Base-by-base conservation (phyloP, 35 echinoderm and acorn worm species). In the Strongylocentrotus purpuratus region DNA sequence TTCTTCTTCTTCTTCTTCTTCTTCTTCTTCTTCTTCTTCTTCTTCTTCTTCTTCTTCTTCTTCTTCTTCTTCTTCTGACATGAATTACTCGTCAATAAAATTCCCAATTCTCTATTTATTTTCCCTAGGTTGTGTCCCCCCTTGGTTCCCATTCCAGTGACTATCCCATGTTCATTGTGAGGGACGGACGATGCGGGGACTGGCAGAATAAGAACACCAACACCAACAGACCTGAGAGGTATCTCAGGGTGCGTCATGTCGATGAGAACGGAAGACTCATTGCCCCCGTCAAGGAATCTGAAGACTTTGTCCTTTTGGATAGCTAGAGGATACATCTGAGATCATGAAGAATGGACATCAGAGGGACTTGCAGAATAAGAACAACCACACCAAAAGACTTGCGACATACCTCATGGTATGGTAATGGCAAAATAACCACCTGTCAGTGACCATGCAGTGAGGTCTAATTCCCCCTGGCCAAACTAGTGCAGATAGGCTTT, bases 231-330 rank as follows among this genome's bases (percentile, higher is more conserved):
- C 96, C 93, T 9, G 98, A 99, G 52, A 61, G 97, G 28, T 97
- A 97, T 86, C 97, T 99, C 10, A 35, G 98, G 48, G 96, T 99
- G 32, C 95, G 98, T 2, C 98, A 97, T 90, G 94, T 99, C 2
- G 96, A 99, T 92, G 93, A 96, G 85, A 95, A 99, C 61, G 98
- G 98, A 31, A 88, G 88, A 92, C 96, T 97, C 31, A 96, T 97
- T 17, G 95, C 97, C 20, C 97, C 98, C 9, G 87, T 99, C 25
- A 92, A 92, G 15, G 98, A 96, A 46, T 89, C 98, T 45, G 98
- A 99, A 46, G 98, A 99, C 71, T 99, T 99, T 97, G 98, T 99
- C 46, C 94, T 99, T 45, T 46, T 99, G 41, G 98, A 99, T 85
- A 94, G 50, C 46, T 94, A 89, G 60, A 20, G 86, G 31, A 28